These are phyloP conservation scores for Platycheirus rosarum DNA, from an alignment of 2,888 invertebrate genomes.

Conservation along the genomic window DNA sequence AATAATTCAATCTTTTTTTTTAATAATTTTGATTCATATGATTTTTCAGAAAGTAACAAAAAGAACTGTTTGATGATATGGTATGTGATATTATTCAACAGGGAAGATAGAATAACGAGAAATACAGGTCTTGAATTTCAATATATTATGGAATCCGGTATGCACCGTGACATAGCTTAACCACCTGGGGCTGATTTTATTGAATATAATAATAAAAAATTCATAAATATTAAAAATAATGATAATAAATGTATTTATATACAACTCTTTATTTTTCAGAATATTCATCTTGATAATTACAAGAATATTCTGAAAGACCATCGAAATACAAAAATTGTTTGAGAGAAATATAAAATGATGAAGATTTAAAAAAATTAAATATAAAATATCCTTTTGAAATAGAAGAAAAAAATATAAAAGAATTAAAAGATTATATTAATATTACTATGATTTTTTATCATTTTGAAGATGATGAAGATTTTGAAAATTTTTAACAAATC, in stretches of 20 bases:
- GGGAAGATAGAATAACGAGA: slow-evolving; percentile 16
- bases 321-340: slow-evolving; percentile 1
- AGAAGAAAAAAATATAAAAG: too few relatives aligned
- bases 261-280: neutral
- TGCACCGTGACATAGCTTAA: slow-evolving; percentile 27
- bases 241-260: slow-evolving; percentile 6
- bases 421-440: too few relatives aligned
- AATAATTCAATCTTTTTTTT: too few relatives aligned
- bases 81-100: slow-evolving; percentile 11
- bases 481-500: too few relatives aligned
- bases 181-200: neutral
- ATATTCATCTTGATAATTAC: neutral
- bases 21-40: too few relatives aligned
- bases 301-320: neutral
- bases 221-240: neutral
- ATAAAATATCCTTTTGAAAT: too few relatives aligned
- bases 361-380: too few relatives aligned
- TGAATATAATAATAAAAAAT: slow-evolving; percentile 4
- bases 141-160: slow-evolving; percentile 23
- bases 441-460: too few relatives aligned
- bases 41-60: too few relatives aligned
- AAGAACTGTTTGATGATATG: slow-evolving; percentile 17
- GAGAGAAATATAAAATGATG: neutral
- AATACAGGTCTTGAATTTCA: slow-evolving; percentile 2
- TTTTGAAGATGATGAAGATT: too few relatives aligned